A percentile compares a stretch with the other conserved stretches of the same genome.
These are phyloP conservation scores for Ganaspis sp. DNA, from an alignment of 1,140 invertebrate species.

Conservation along the genomic window DNA sequence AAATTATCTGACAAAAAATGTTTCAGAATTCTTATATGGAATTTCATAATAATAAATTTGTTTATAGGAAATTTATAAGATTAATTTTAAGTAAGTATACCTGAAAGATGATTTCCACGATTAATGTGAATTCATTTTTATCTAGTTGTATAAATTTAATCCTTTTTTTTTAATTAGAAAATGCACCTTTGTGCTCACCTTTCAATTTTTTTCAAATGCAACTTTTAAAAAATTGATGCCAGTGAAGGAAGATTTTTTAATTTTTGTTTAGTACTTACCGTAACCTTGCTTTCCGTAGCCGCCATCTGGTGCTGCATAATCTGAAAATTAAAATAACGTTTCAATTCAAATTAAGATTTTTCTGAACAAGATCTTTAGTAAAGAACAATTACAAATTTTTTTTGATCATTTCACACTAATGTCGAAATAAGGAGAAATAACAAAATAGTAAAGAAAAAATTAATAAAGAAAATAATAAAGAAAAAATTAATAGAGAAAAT, in stretches of 20 bases:
- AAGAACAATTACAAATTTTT: too few species aligned
- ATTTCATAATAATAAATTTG: too few species aligned
- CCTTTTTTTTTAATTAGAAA: neutral
- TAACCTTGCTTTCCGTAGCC: conserved; percentile 74
- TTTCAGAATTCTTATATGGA: too few species aligned
- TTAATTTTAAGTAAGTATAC: neutral
- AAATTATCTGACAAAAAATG: too few species aligned
- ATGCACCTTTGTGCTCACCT: neutral
- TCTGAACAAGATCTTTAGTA: too few species aligned
- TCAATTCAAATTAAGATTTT: neutral
- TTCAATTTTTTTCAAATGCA: neutral
- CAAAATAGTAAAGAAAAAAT: too few species aligned
- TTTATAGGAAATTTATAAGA: neutral
- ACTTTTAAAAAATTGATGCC: neutral
- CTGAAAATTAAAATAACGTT: conserved; percentile 60
- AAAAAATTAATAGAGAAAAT: too few species aligned
- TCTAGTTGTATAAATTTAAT: conserved; percentile 9
- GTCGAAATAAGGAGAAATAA: too few species aligned
- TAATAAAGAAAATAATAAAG: too few species aligned
- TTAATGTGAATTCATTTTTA: conserved; percentile 2
- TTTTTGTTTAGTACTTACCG: conserved; percentile 70
- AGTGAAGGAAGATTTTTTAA: conserved; percentile 20
- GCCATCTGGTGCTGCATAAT: conserved; percentile 70
- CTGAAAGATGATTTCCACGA: neutral
- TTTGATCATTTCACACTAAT: too few species aligned